phyloP scores from a whole-genome alignment of 2,113 vertebrate genomes.

The Dendropsophus ebraccatus region DNA sequence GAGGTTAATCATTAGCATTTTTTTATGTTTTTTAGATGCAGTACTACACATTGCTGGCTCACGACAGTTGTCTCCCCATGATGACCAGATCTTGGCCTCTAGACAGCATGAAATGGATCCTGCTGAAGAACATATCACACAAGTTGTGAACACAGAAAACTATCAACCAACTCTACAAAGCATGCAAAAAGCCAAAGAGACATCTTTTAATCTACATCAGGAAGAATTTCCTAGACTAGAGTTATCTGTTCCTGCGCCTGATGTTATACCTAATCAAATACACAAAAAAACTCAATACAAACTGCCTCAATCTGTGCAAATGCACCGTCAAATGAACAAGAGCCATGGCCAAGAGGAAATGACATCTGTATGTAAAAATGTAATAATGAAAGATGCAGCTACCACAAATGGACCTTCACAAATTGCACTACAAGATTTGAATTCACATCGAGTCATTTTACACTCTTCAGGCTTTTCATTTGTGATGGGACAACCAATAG shows the following conservation, averaged over 20 bases:
- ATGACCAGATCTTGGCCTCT: neutral
- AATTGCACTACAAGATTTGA: neutral
- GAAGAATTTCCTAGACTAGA: neutral
- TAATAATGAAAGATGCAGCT: neutral
- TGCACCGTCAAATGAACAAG: neutral
- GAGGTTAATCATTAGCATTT: neutral
- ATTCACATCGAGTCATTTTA: neutral
- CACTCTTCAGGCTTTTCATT: slow-evolving; percentile 5
- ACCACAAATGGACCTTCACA: neutral
- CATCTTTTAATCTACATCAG: neutral
- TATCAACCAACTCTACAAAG: neutral
- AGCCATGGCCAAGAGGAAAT: neutral
- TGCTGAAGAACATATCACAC: neutral
- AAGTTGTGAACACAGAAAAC: neutral
- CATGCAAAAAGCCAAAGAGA: neutral
- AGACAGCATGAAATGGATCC: neutral
- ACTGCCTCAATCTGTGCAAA: neutral
- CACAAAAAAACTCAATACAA: neutral
- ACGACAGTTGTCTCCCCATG: no score
- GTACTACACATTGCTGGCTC: neutral
- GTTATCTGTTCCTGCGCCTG: neutral
- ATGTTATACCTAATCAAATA: neutral
- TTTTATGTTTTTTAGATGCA: slow-evolving; percentile 1
- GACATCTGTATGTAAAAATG: neutral
- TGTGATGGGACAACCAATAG: neutral